Percentiles rank a stretch among this genome's conserved stretches.
Evolutionary conservation across 2,113 vertebrate genomes (phyloP).

Genomic region (Coturnix japonica): DNA sequence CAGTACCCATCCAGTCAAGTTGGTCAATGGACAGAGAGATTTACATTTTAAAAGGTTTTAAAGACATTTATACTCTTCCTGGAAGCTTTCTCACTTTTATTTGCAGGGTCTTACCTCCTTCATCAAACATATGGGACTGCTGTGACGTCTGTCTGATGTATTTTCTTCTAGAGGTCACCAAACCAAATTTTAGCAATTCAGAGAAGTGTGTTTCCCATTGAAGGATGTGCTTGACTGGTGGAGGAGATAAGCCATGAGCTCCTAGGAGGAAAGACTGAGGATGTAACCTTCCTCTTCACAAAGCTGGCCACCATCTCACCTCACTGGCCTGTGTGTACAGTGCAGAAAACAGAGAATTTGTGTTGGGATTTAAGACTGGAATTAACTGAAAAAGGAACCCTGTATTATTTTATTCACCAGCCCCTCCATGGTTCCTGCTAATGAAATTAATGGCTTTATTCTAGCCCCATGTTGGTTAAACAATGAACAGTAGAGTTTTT

Average conservation of each 20-base stretch:
- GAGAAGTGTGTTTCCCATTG: background rate
- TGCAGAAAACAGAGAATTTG: background rate
- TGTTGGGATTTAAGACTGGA: background rate
- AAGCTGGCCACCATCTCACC: background rate
- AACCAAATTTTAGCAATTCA: background rate
- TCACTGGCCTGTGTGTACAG: background rate
- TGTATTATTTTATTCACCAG: background rate
- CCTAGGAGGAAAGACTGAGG: background rate
- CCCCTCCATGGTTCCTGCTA: background rate
- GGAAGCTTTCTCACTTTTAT: background rate
- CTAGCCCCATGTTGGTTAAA: background rate
- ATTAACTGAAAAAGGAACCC: background rate
- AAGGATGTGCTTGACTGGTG: background rate
- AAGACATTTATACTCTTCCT: background rate
- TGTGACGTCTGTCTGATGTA: accelerated
- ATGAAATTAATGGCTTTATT: background rate
- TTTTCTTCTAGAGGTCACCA: background rate
- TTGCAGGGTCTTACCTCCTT: background rate
- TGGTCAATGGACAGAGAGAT: background rate
- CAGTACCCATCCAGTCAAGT: background rate
- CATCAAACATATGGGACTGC: background rate
- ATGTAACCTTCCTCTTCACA: background rate
- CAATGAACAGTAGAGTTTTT: background rate
- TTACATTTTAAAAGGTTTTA: background rate
- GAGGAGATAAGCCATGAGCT: background rate